phyloP scores from a whole-genome alignment of 2,888 invertebrate genomes.

The Protula sp. region DNA sequence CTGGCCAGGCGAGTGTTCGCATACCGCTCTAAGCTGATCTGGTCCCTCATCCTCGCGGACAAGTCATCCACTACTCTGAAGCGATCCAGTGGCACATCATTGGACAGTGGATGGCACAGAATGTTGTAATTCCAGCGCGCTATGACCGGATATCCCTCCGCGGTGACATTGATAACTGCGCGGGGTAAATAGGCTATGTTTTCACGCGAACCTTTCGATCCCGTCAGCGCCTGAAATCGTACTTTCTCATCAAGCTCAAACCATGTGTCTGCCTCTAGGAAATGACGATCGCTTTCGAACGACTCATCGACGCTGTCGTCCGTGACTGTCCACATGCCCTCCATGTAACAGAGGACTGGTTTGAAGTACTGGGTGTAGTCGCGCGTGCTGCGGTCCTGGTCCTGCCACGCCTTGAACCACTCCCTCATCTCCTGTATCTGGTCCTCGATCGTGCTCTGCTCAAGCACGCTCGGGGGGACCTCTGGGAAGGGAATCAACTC shows the following conservation, averaged over 20 bases:
- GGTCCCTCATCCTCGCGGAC: slow-evolving; percentile 16
- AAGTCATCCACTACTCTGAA: slow-evolving; percentile 32
- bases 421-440: slow-evolving; percentile 33
- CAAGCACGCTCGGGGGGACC: slow-evolving; percentile 24
- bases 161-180: slow-evolving; percentile 11
- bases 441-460: slow-evolving; percentile 17
- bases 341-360: slow-evolving; percentile 37
- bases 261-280: slow-evolving; percentile 33
- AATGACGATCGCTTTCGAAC: slow-evolving; percentile 39
- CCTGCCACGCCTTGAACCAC: slow-evolving; percentile 39
- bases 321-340: slow-evolving; percentile 38
- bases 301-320: slow-evolving; percentile 28
- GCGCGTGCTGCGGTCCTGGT: slow-evolving; percentile 26
- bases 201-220: slow-evolving; percentile 30
- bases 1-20: background rate
- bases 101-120: slow-evolving; percentile 26
- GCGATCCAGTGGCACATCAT: slow-evolving; percentile 24
- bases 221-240: slow-evolving; percentile 31
- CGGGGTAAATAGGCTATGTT: slow-evolving; percentile 37
- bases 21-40: background rate
- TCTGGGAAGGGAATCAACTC: slow-evolving; percentile 37
- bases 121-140: slow-evolving; percentile 30
- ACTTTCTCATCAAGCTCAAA: slow-evolving; percentile 16
- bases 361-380: slow-evolving; percentile 39
- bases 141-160: background rate